Conservation (phyloP, 2,888 invertebrate species). For the Chymomyza procnemis region DNA sequence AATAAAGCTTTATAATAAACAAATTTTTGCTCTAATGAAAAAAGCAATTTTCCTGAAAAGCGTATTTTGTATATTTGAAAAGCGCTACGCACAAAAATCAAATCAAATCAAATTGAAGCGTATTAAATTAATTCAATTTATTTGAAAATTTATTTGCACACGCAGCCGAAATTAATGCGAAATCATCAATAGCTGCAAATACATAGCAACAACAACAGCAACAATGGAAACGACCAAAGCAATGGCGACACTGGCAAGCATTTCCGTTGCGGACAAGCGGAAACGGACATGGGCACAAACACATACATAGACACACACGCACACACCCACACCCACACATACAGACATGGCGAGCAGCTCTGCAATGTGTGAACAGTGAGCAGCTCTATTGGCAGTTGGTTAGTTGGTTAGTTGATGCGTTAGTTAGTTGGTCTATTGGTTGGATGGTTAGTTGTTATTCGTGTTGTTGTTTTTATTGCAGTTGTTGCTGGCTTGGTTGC, state of each 20-base stretch:
- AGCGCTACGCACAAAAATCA: conserved; percentile 31
- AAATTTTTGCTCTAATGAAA: conserved; percentile 11
- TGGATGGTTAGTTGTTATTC: conserved; percentile 11
- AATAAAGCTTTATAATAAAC: not conserved
- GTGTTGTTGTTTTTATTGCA: conserved; percentile 29
- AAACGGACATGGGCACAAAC: conserved; percentile 52
- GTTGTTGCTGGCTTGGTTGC: conserved; percentile 31
- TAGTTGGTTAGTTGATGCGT: conserved; percentile 1
- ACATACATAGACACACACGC: conserved; percentile 11
- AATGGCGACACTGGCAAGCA: conserved; percentile 28
- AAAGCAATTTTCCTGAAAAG: conserved; percentile 14
- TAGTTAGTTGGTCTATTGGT: conserved; percentile 18
- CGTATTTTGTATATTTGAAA: conserved; percentile 38
- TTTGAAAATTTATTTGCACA: conserved; percentile 73
- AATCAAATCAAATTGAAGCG: conserved; percentile 51
- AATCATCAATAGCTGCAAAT: conserved; percentile 52
- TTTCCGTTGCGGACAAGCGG: conserved; percentile 51
- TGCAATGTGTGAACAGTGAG: not conserved
- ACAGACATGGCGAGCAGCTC: conserved; percentile 10
- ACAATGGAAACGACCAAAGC: conserved; percentile 4
- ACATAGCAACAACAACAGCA: conserved; percentile 7
- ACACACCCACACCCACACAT: conserved; percentile 8
- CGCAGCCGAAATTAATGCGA: conserved; percentile 75
- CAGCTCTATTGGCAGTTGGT: conserved; percentile 7
- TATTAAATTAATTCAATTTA: conserved; percentile 73